Conservation (phyloP, 2,797 vertebrate genomes). For the Heterohyrax brucei region DNA sequence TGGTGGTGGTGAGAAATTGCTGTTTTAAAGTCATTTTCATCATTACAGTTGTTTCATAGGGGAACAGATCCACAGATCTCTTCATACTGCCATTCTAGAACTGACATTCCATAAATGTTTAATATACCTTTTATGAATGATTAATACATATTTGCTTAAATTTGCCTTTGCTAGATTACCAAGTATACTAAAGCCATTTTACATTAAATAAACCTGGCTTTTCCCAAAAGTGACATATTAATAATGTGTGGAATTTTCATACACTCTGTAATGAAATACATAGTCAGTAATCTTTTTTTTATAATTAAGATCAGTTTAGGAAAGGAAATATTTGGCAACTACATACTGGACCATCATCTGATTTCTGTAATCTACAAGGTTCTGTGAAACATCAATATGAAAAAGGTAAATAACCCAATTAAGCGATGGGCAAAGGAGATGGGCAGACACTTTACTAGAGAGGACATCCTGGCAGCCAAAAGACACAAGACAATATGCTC, state of each 20-base stretch:
- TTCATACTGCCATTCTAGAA: not conserved
- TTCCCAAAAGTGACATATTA: slow-evolving; percentile 46
- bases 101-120: slow-evolving; percentile 16
- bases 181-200: slow-evolving; percentile 20
- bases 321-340: no score
- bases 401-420: no score
- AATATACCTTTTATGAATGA: slow-evolving; percentile 11
- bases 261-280: not conserved
- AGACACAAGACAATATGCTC: no score
- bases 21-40: not conserved
- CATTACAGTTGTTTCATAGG: not conserved
- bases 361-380: no score
- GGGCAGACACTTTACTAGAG: no score
- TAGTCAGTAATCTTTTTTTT: slow-evolving; percentile 35
- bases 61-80: not conserved
- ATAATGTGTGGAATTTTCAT: slow-evolving; percentile 51
- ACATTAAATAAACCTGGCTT: slow-evolving; percentile 54
- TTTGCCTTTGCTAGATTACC: not conserved
- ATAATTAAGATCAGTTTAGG: not conserved
- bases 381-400: no score
- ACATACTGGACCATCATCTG: no score
- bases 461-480: no score
- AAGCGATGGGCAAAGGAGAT: no score
- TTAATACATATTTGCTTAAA: slow-evolving; percentile 37
- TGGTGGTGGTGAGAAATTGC: not conserved